phyloP scores from a whole-genome alignment of 2,797 vertebrate genomes.

The Hephaestus fuliginosus region DNA sequence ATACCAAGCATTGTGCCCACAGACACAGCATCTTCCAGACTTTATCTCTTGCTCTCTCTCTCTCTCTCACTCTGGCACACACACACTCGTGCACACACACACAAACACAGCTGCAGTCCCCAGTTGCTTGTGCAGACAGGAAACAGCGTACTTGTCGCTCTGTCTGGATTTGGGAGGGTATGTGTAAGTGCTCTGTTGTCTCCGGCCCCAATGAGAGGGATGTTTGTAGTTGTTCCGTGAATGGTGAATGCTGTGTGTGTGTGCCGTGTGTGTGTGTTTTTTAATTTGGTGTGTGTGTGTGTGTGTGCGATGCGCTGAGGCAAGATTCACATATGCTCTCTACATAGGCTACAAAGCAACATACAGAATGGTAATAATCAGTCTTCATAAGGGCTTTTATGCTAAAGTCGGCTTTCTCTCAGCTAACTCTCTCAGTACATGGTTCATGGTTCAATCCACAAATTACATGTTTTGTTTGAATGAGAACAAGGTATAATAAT shows the following conservation, averaged over 20 bases:
- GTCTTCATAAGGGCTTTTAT: slow-evolving; percentile 5
- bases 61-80: slow-evolving; percentile 18
- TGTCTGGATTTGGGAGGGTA: slow-evolving; percentile 70
- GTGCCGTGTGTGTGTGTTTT: slow-evolving; percentile 27
- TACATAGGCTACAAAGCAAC: slow-evolving; percentile 53
- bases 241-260: slow-evolving; percentile 60
- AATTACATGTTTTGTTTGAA: slow-evolving; percentile 5
- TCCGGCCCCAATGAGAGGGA: slow-evolving; percentile 70
- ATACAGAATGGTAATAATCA: slow-evolving; percentile 15
- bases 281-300: slow-evolving; percentile 23
- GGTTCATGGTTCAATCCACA: slow-evolving; percentile 7
- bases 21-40: slow-evolving; percentile 65
- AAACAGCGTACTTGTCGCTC: slow-evolving; percentile 77
- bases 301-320: slow-evolving; percentile 17
- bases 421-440: neutral
- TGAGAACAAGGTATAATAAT: neutral
- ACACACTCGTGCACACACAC: slow-evolving; percentile 56
- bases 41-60: slow-evolving; percentile 42
- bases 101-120: slow-evolving; percentile 82
- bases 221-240: slow-evolving; percentile 75
- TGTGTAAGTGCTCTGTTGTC: slow-evolving; percentile 80
- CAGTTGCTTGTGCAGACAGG: slow-evolving; percentile 84
- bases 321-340: slow-evolving; percentile 50
- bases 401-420: neutral
- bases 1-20: slow-evolving; percentile 78